Evolutionary conservation across 2,888 invertebrate genomes (phyloP).

Genomic region (Harpalus rubripes): DNA sequence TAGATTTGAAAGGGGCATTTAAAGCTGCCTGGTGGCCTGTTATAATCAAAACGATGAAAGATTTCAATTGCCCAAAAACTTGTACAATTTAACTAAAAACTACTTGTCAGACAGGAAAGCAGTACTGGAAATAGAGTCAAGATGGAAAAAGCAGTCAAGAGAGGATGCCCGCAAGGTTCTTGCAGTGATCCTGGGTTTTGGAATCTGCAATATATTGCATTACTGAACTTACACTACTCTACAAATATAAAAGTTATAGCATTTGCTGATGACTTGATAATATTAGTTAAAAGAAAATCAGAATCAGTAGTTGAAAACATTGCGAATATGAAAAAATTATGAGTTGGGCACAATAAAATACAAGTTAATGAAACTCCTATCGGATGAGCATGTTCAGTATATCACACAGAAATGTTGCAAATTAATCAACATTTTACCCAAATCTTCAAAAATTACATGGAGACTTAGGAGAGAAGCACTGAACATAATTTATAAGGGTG

Average conservation of each 20-base stretch:
- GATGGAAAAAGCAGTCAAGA: no score
- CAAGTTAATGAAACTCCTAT: neutral
- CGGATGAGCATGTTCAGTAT: slow-evolving; percentile 9
- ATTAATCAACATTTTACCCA: neutral
- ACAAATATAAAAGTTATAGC: neutral
- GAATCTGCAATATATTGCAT: slow-evolving; percentile 14
- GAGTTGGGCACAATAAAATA: slow-evolving; percentile 18
- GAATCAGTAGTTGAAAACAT: neutral
- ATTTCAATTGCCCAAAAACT: slow-evolving; percentile 23
- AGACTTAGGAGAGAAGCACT: neutral
- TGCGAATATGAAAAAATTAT: slow-evolving; percentile 45
- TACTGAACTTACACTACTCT: neutral
- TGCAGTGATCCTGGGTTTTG: slow-evolving; percentile 9
- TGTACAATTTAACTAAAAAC: slow-evolving; percentile 12
- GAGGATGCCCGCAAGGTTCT: slow-evolving; percentile 36
- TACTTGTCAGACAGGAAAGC: slow-evolving; percentile 21
- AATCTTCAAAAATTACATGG: neutral
- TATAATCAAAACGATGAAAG: slow-evolving; percentile 5
- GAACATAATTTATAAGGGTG: neutral
- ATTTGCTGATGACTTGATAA: neutral
- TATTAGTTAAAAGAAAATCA: slow-evolving; percentile 18
- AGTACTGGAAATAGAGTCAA: slow-evolving; percentile 28
- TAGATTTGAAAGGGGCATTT: slow-evolving; percentile 37
- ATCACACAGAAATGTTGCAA: neutral
- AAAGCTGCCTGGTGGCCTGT: slow-evolving; percentile 39